These are phyloP conservation scores for Acrobasis suavella DNA, from an alignment of 2,888 invertebrate genomes.

Conservation along the genomic window DNA sequence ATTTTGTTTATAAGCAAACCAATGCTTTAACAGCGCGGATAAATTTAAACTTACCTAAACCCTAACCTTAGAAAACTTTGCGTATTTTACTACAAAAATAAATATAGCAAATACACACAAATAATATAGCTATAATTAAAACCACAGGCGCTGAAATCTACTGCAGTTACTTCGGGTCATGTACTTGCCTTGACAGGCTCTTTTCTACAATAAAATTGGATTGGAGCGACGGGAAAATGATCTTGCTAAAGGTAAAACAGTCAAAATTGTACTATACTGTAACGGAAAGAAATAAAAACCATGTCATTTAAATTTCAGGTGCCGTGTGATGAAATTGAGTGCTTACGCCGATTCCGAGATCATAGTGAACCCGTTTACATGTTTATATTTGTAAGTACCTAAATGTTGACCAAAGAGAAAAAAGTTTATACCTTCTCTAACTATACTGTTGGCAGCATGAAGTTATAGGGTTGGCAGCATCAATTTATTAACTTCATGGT, in stretches of 20 bases:
- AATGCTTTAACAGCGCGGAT: too few species aligned
- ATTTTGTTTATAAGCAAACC: too few species aligned
- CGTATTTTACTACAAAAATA: neutral
- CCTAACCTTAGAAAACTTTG: too few species aligned
- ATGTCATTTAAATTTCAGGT: conserved; percentile 45
- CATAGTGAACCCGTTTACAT: conserved; percentile 68
- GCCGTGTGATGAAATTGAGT: conserved; percentile 58
- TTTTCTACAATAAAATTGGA: conserved; percentile 62
- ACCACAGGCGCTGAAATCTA: conserved; percentile 67
- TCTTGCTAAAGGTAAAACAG: conserved; percentile 58
- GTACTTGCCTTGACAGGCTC: conserved; percentile 59
- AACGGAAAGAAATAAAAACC: too few species aligned
- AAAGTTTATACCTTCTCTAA: too few species aligned
- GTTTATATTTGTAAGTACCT: conserved; percentile 59
- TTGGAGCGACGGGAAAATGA: conserved; percentile 61
- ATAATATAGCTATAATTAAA: conserved; percentile 5
- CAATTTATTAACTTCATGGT: too few species aligned
- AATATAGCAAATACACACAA: too few species aligned
- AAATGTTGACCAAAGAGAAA: too few species aligned
- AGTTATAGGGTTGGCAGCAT: too few species aligned
- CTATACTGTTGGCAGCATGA: too few species aligned
- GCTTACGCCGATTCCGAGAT: conserved; percentile 52
- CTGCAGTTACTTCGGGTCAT: conserved; percentile 55
- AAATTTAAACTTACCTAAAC: too few species aligned
- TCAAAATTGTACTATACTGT: too few species aligned